These are phyloP conservation scores for Trichomalopsis sarcophagae DNA, from an alignment of 1,140 invertebrate genomes.

Conservation along the genomic window DNA sequence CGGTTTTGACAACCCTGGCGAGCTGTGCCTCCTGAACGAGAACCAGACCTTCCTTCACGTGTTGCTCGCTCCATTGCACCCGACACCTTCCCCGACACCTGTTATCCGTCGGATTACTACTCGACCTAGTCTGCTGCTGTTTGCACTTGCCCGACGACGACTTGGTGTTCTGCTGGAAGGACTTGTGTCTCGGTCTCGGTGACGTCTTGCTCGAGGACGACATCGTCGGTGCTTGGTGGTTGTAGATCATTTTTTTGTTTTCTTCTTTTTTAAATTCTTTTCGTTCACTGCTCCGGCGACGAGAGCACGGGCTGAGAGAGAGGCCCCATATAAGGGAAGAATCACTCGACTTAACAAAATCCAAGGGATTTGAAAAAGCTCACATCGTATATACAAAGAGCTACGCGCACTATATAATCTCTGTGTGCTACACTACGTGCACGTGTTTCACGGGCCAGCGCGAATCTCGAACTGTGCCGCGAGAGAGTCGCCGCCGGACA, in stretches of 20 bases:
- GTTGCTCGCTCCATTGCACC: constrained; percentile 73
- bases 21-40: constrained; percentile 71
- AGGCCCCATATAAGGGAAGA: neutral
- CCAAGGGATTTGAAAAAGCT: too few species aligned
- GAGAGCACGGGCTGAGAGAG: neutral
- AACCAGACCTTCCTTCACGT: constrained; percentile 73
- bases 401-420: constrained; percentile 33
- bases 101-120: neutral
- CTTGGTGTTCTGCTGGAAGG: constrained; percentile 44
- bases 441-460: constrained; percentile 68
- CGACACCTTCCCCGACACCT: constrained; percentile 68
- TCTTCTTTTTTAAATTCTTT: too few species aligned
- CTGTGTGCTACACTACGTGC: too few species aligned
- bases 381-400: constrained; percentile 4
- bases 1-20: constrained; percentile 71
- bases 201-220: constrained; percentile 70
- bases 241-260: constrained; percentile 68
- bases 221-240: constrained; percentile 70
- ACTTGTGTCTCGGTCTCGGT: constrained; percentile 47
- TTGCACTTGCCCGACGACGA: constrained; percentile 15
- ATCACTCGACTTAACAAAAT: too few species aligned
- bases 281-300: neutral
- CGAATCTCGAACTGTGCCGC: constrained; percentile 67
- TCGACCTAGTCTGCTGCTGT: neutral
- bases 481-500: constrained; percentile 35